These are phyloP conservation scores for Epiperipatus broadwayi DNA, from an alignment of 2,888 invertebrate species.

Conservation along the genomic window DNA sequence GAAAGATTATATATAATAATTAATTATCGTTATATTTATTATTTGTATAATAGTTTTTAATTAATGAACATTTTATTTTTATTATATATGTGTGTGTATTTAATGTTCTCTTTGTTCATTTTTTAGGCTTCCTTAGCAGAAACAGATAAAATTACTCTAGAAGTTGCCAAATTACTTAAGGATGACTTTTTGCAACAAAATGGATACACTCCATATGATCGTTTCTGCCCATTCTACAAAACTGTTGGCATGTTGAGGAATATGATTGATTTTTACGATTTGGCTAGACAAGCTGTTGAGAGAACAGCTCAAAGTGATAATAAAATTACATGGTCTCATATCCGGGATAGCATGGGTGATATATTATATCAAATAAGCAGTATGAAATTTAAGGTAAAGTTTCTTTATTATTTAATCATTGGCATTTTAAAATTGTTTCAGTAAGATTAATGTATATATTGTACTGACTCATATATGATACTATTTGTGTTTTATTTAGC, in stretches of 20 bases:
- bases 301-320: constrained; percentile 95
- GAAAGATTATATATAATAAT: too few species aligned
- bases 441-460: constrained; percentile 1
- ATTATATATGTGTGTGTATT: too few species aligned
- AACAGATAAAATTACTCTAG: constrained; percentile 95
- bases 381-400: constrained; percentile 89
- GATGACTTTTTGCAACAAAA: constrained; percentile 99
- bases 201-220: constrained; percentile 81
- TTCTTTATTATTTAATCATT: constrained; percentile 7
- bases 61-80: too few species aligned
- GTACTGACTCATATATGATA: too few species aligned
- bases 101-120: constrained; percentile 11
- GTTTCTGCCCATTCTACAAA: constrained; percentile 99
- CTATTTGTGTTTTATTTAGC: background rate
- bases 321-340: constrained; percentile 94
- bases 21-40: too few species aligned
- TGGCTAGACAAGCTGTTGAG: constrained; percentile 93
- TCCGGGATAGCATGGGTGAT: constrained; percentile 88
- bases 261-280: constrained; percentile 94
- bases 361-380: constrained; percentile 89
- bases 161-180: constrained; percentile 91
- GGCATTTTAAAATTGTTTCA: background rate
- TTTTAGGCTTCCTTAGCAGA: constrained; percentile 73
- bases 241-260: constrained; percentile 96
- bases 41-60: too few species aligned